A percentile compares a stretch with the other conserved stretches of the same genome.
phyloP scores from a whole-genome alignment of 2,797 vertebrate genomes.

The Sebastes baramenuke region DNA sequence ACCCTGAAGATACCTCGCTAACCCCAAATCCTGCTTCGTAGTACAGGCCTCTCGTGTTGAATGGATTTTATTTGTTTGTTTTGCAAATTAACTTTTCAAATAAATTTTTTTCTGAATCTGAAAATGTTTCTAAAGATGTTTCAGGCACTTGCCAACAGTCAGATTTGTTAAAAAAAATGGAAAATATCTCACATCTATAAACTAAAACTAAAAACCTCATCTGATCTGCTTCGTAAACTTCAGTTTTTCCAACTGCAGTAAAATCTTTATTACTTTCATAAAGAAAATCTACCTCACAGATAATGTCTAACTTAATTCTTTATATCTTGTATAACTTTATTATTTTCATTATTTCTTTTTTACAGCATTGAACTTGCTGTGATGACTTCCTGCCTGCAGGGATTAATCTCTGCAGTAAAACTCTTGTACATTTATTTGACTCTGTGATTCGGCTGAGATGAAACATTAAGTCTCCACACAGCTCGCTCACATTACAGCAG shows the following conservation, averaged over 20 bases:
- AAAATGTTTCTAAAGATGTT: not conserved
- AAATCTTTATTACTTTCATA: not conserved
- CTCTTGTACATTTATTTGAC: not conserved
- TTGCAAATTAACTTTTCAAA: not conserved
- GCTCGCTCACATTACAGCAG: conserved; percentile 13
- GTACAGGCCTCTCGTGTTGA: not conserved
- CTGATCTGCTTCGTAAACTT: not conserved
- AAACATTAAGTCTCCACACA: not conserved
- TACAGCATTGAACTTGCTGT: not conserved
- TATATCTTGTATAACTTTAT: not conserved
- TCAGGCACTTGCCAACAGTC: not conserved
- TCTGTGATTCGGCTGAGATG: not conserved
- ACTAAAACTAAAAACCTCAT: not conserved
- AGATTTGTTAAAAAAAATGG: not conserved
- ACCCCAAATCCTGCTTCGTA: too few relatives aligned
- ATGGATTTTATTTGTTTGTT: not conserved
- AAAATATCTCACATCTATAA: not conserved
- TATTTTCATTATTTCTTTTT: not conserved
- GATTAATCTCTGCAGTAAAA: conserved; percentile 15
- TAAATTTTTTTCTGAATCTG: not conserved
- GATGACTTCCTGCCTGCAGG: not conserved
- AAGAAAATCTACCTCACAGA: not conserved
- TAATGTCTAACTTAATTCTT: not conserved
- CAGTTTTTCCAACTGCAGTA: not conserved
- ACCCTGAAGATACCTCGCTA: too few relatives aligned